Conservation (phyloP, 2,888 invertebrate genomes). For the Hirtodrosophila confusa region DNA sequence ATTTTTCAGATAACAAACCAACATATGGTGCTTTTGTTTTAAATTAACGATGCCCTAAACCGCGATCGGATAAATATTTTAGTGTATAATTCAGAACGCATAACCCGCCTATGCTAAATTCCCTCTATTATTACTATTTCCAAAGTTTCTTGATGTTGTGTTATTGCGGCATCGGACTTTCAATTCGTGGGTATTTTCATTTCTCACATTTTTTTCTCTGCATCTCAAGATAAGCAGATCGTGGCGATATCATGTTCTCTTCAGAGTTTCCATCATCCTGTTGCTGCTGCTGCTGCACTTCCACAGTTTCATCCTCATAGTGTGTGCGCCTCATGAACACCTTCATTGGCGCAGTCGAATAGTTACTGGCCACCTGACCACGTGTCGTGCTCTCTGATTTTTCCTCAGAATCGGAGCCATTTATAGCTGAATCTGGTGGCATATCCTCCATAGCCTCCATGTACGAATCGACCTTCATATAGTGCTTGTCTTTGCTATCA, state of each 20-base stretch:
- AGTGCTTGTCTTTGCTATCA: conserved; percentile 4
- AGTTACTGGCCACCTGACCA: conserved; percentile 7
- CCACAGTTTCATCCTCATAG: conserved; percentile 14
- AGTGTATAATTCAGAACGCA: conserved; percentile 14
- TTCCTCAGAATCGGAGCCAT: conserved; percentile 40
- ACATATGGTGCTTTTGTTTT: conserved; percentile 10
- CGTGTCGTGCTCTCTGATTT: conserved; percentile 22
- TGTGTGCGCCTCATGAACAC: conserved; percentile 55
- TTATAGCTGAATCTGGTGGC: conserved; percentile 16
- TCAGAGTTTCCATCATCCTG: conserved; percentile 20
- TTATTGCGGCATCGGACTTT: neutral
- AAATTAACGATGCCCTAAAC: conserved; percentile 16
- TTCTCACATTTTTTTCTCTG: conserved; percentile 36
- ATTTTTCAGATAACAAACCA: conserved; percentile 8
- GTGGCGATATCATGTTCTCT: conserved; percentile 47
- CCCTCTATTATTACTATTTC: conserved; percentile 11
- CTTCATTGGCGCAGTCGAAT: conserved; percentile 35
- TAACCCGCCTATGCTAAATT: conserved; percentile 8
- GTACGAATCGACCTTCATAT: conserved; percentile 43
- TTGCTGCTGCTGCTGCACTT: conserved; percentile 1
- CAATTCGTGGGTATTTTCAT: conserved; percentile 20
- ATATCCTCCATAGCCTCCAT: conserved; percentile 39
- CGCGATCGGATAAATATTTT: conserved; percentile 14
- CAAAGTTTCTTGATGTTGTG: neutral
- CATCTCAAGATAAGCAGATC: conserved; percentile 34